phyloP scores from a whole-genome alignment of 2,888 invertebrate genomes.

The Endomychus coccineus region DNA sequence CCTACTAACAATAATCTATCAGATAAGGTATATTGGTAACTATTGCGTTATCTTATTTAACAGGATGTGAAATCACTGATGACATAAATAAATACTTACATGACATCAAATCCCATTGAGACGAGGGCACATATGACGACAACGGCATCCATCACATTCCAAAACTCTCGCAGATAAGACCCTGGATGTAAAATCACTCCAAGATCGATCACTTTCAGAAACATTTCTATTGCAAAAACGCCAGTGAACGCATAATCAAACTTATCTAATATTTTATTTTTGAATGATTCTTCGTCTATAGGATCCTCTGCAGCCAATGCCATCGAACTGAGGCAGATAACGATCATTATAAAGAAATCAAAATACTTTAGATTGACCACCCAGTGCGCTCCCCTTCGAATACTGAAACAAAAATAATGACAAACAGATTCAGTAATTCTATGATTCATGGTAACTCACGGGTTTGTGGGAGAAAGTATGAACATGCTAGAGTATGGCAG shows the following conservation, averaged over 20 bases:
- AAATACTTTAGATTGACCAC: conserved; percentile 99
- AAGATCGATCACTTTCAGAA: conserved; percentile 86
- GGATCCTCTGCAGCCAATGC: conserved; percentile 99
- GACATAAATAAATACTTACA: conserved; percentile 54
- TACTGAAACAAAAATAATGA: conserved; percentile 54
- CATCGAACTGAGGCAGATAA: conserved; percentile 98
- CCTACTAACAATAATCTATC: too few relatives aligned
- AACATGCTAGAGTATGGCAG: conserved; percentile 99
- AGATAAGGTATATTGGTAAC: too few relatives aligned
- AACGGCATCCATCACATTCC: conserved; percentile 99
- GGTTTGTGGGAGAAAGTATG: conserved; percentile 97
- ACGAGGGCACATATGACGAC: conserved; percentile 98
- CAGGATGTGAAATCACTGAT: too few relatives aligned
- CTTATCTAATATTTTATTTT: conserved; percentile 89
- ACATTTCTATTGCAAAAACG: conserved; percentile 99
- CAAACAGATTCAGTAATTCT: background rate
- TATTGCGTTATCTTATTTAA: too few relatives aligned
- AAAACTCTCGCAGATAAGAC: conserved; percentile 95
- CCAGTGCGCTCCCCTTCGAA: conserved; percentile 97
- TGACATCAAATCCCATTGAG: conserved; percentile 92
- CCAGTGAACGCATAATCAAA: conserved; percentile 99
- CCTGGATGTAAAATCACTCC: conserved; percentile 97
- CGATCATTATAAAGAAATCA: conserved; percentile 99
- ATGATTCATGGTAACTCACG: conserved; percentile 58
- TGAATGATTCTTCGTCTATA: conserved; percentile 78